These are phyloP conservation scores for Octomys mimax DNA, from an alignment of 2,797 vertebrate species.

Conservation along the genomic window DNA sequence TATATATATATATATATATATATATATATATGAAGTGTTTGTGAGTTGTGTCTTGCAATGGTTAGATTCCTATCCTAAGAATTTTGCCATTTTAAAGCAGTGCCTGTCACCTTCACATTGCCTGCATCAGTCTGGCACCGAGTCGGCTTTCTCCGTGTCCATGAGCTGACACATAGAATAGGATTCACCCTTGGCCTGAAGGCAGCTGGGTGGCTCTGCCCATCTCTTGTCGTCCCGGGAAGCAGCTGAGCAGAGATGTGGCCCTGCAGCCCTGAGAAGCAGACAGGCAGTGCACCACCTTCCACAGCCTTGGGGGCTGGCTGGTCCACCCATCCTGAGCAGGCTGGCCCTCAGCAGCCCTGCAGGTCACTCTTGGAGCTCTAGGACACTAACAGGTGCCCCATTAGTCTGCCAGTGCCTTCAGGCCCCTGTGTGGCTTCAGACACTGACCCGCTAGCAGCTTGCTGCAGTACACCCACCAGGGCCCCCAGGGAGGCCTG, in stretches of 20 bases:
- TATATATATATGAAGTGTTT: neutral
- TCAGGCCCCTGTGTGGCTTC: neutral
- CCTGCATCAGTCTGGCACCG: neutral
- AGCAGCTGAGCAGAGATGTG: neutral
- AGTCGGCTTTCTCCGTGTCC: neutral
- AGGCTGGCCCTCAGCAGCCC: neutral
- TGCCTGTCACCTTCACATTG: neutral
- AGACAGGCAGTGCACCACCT: neutral
- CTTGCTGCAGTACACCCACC: neutral
- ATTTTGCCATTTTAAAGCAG: conserved; percentile 24
- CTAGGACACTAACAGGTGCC: neutral
- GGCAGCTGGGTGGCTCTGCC: neutral
- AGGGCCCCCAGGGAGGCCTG: neutral
- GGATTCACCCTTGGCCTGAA: neutral
- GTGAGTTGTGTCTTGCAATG: neutral
- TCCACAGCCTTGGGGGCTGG: neutral
- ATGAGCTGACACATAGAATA: neutral
- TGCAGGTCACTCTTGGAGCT: neutral
- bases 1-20: neutral
- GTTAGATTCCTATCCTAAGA: neutral
- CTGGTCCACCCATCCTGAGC: neutral
- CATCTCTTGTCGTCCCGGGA: neutral
- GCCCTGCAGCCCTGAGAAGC: neutral
- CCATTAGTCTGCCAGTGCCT: neutral
- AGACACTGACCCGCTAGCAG: neutral